Percentiles rank a stretch among this genome's conserved stretches.
These are phyloP conservation scores for Rhadina sibilatrix DNA, from an alignment of 2,113 vertebrate genomes.

Conservation along the genomic window DNA sequence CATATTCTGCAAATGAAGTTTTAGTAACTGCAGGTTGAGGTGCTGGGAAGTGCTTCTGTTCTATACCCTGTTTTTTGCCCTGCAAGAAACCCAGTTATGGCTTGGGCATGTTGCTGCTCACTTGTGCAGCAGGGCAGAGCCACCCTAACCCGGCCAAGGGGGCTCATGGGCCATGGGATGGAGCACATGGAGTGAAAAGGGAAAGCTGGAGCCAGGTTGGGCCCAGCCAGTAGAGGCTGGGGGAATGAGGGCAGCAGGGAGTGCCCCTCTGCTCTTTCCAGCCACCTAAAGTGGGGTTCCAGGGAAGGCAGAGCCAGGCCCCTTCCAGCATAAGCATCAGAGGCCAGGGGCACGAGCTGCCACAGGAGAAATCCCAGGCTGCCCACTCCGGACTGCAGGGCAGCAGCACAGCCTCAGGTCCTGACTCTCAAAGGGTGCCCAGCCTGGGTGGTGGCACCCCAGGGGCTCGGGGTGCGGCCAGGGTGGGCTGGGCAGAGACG, in stretches of 20 bases:
- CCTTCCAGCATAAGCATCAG: not conserved
- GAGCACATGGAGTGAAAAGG: not conserved
- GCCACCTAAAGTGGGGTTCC: not conserved
- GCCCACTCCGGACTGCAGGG: fast-evolving
- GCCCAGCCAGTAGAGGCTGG: not conserved
- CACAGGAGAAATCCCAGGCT: not conserved
- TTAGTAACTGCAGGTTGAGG: not conserved
- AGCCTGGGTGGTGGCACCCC: not conserved
- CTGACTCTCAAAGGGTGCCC: not conserved
- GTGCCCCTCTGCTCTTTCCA: not conserved
- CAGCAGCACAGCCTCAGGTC: not conserved
- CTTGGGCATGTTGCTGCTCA: not conserved
- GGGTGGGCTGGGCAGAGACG: not conserved
- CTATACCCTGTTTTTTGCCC: not conserved
- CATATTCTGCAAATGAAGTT: not conserved
- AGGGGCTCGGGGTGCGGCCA: fast-evolving
- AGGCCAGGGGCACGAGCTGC: fast-evolving
- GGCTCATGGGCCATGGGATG: fast-evolving
- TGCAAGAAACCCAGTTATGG: not conserved
- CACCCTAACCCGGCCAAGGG: no score
- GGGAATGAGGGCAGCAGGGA: fast-evolving
- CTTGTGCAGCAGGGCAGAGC: not conserved
- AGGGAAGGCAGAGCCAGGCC: not conserved
- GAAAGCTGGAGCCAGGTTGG: not conserved
- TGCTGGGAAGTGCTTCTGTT: not conserved